A percentile compares a stretch with the other conserved stretches of the same genome.
Conservation (phyloP, 2,888 invertebrate genomes). For the Cataglyphis albicans region DNA sequence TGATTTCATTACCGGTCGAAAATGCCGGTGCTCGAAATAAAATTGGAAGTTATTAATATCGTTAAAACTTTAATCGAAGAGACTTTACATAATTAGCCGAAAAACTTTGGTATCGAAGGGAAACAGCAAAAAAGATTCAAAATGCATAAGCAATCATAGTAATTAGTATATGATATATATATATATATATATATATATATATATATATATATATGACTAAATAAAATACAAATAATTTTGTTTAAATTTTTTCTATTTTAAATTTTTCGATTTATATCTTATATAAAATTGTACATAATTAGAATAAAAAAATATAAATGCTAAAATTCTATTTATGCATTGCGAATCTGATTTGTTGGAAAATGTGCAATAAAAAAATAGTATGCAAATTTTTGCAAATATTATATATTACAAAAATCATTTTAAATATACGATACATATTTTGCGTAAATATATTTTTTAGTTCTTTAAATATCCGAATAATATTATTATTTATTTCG, state of each 20-base stretch:
- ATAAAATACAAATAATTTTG: not conserved
- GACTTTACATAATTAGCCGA: not conserved
- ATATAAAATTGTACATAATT: not conserved
- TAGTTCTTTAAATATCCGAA: not conserved
- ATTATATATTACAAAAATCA: not conserved
- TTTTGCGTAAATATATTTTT: not conserved
- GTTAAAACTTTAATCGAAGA: not conserved
- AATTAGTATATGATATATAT: not conserved
- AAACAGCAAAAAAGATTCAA: not conserved
- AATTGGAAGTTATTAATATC: not conserved
- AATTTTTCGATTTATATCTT: not conserved
- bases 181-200: not conserved
- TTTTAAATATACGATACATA: not conserved
- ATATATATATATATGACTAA: not conserved
- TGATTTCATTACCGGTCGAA: constrained; percentile 8
- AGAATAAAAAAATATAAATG: not conserved
- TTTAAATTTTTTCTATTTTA: not conserved
- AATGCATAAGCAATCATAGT: not conserved
- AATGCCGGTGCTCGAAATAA: constrained; percentile 5
- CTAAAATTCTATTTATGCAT: not conserved
- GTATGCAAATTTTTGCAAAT: not conserved
- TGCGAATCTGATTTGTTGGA: not conserved
- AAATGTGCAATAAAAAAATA: not conserved
- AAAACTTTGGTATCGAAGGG: not conserved
- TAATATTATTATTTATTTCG: not conserved